A percentile compares a stretch with the other conserved stretches of the same genome.
phyloP scores from a whole-genome alignment of 2,888 invertebrate species.

The Keiferia lycopersicella region DNA sequence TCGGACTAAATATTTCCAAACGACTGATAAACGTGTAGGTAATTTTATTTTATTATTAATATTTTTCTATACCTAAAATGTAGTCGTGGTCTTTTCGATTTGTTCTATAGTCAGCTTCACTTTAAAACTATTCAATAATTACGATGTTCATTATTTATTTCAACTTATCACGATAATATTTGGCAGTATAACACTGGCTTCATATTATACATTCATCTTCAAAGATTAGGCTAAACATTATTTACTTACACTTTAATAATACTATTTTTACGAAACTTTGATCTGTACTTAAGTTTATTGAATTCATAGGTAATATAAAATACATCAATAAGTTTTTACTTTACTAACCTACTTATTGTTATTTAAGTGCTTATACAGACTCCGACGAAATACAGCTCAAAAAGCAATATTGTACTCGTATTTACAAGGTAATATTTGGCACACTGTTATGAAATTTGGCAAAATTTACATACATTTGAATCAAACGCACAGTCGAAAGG shows the following conservation, averaged over 20 bases:
- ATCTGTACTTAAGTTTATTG: slow-evolving; percentile 1
- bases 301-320: slow-evolving; percentile 18
- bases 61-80: background rate
- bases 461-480: slow-evolving; percentile 6
- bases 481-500: background rate
- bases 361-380: background rate
- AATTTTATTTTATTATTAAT: too few relatives aligned
- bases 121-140: background rate
- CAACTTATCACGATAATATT: slow-evolving; percentile 11
- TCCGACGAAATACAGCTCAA: background rate
- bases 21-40: too few relatives aligned
- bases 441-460: slow-evolving; percentile 19
- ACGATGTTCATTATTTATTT: background rate
- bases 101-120: background rate
- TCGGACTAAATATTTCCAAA: background rate
- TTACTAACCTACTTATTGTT: slow-evolving; percentile 13
- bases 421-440: slow-evolving; percentile 24
- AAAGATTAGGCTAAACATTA: slow-evolving; percentile 8
- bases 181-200: slow-evolving; percentile 23
- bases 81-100: background rate
- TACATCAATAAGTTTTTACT: slow-evolving; percentile 22
- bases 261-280: slow-evolving; percentile 1
- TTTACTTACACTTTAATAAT: slow-evolving; percentile 1
- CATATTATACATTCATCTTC: slow-evolving; percentile 19
- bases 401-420: slow-evolving; percentile 1